These are phyloP conservation scores for Polydrusus cervinus DNA, from an alignment of 2,888 invertebrate genomes.

Conservation along the genomic window DNA sequence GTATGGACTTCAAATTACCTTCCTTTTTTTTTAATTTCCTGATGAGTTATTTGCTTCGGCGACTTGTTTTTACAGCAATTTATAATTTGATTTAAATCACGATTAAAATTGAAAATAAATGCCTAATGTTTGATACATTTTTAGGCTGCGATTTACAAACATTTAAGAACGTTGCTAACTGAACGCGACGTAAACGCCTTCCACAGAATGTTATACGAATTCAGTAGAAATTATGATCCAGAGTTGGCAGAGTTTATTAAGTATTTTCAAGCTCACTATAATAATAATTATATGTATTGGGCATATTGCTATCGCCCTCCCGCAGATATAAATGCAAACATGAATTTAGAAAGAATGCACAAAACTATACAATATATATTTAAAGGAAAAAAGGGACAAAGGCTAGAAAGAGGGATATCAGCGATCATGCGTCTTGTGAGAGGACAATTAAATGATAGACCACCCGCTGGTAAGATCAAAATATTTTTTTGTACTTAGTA, in stretches of 20 bases:
- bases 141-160: constrained; percentile 52
- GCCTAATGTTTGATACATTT: neutral
- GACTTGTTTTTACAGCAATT: too few species aligned
- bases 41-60: too few species aligned
- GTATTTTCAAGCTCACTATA: constrained; percentile 57
- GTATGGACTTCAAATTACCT: too few species aligned
- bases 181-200: constrained; percentile 56
- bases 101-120: too few species aligned
- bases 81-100: too few species aligned
- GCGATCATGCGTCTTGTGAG: constrained; percentile 57
- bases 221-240: constrained; percentile 43
- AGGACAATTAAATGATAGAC: constrained; percentile 55
- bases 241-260: constrained; percentile 53
- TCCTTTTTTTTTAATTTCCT: too few species aligned
- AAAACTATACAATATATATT: constrained; percentile 58
- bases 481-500: neutral
- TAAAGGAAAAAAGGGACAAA: constrained; percentile 56
- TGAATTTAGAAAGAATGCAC: constrained; percentile 60
- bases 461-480: constrained; percentile 16
- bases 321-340: constrained; percentile 59
- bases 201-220: constrained; percentile 50
- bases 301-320: constrained; percentile 57
- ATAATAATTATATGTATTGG: constrained; percentile 53
- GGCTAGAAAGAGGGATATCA: constrained; percentile 57
- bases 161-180: constrained; percentile 48